Evolutionary conservation across 2,888 invertebrate genomes (phyloP).

Genomic region (Eupelmus urozonus): DNA sequence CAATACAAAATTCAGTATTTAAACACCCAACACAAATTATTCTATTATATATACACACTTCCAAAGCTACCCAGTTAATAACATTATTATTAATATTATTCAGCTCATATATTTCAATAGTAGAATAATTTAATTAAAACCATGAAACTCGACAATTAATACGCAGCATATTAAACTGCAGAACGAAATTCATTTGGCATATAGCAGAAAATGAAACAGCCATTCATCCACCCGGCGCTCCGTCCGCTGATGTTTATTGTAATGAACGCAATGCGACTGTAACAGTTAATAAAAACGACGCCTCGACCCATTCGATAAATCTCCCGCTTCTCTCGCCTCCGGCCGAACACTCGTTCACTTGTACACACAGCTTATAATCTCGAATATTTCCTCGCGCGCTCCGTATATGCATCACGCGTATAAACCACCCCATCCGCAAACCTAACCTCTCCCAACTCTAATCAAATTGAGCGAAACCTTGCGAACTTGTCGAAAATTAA

Average conservation of each 20-base stretch:
- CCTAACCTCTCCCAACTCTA: too few relatives aligned
- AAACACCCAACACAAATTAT: too few relatives aligned
- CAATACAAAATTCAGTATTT: too few relatives aligned
- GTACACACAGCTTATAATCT: neutral
- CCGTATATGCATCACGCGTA: neutral
- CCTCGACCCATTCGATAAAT: conserved; percentile 1
- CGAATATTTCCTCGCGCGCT: neutral
- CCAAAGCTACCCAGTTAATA: too few relatives aligned
- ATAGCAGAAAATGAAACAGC: neutral
- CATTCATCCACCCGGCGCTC: neutral
- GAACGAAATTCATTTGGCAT: neutral
- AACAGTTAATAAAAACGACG: neutral
- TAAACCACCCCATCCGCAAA: neutral
- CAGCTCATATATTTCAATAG: too few relatives aligned
- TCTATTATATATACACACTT: too few relatives aligned
- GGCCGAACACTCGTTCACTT: neutral
- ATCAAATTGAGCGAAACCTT: too few relatives aligned
- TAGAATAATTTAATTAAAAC: too few relatives aligned
- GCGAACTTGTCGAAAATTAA: conserved; percentile 9
- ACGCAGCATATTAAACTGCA: neutral
- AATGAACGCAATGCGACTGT: neutral
- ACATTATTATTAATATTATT: too few relatives aligned
- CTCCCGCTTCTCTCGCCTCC: neutral
- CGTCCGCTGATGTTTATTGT: neutral
- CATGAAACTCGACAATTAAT: neutral